Percentiles rank a stretch among this genome's conserved stretches.
phyloP scores from a whole-genome alignment of 2,797 vertebrate genomes.

The Hafferia zeledoni region DNA sequence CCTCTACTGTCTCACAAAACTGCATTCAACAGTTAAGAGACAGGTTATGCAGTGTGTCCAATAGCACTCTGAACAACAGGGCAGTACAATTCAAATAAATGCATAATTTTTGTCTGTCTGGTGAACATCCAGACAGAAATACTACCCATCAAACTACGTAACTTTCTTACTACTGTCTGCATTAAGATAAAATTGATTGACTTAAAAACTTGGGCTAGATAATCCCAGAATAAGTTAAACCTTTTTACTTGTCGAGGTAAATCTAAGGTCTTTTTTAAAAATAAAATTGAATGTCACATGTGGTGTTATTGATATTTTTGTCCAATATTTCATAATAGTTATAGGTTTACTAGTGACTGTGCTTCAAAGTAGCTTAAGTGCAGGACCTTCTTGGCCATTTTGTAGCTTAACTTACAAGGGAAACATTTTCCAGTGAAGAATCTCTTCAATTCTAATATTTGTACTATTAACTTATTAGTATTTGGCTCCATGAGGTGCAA shows the following conservation, averaged over 20 bases:
- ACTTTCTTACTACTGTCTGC: not conserved
- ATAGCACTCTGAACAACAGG: not conserved
- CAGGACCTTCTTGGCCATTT: not conserved
- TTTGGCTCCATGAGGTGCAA: not conserved
- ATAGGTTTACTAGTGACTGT: not conserved
- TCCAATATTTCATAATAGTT: not conserved
- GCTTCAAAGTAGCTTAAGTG: not conserved
- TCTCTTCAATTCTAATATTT: not conserved
- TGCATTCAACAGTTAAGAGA: not conserved
- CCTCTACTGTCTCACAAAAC: not conserved
- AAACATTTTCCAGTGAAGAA: not conserved
- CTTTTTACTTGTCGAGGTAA: not conserved
- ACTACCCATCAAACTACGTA: not conserved
- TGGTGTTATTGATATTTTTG: not conserved
- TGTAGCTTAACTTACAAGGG: not conserved
- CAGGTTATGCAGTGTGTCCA: not conserved
- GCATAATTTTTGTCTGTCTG: not conserved
- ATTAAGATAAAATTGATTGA: not conserved
- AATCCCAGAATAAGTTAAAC: not conserved
- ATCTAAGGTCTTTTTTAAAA: not conserved
- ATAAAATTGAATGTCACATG: rapidly evolving
- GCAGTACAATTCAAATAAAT: not conserved
- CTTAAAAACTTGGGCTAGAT: not conserved
- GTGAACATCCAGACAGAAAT: not conserved
- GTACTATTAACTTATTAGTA: not conserved